phyloP scores from a whole-genome alignment of 2,113 vertebrate species.

The Butorides virescens region DNA sequence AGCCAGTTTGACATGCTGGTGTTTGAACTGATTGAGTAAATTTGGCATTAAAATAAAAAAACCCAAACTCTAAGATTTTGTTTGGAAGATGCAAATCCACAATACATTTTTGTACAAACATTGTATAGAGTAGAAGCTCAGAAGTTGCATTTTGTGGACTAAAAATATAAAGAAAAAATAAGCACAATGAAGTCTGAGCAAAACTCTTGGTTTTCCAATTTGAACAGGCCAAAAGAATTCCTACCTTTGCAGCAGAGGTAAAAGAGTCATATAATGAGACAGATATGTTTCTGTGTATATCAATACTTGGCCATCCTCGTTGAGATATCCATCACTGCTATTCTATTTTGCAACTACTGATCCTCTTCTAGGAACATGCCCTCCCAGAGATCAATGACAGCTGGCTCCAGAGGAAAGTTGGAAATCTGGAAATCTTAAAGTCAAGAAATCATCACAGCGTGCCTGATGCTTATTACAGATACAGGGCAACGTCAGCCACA shows the following conservation, averaged over 20 bases:
- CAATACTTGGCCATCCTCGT: neutral
- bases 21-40: neutral
- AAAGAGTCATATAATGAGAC: accelerated
- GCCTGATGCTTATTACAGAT: neutral
- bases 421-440: neutral
- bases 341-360: neutral
- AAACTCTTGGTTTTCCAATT: neutral
- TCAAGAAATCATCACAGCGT: neutral
- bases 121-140: neutral
- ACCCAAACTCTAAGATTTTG: neutral
- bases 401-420: neutral
- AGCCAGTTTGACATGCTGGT: neutral
- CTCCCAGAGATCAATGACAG: neutral
- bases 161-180: neutral
- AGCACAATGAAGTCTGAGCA: neutral
- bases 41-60: neutral
- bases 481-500: neutral
- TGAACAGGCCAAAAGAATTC: neutral
- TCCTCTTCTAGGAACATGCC: neutral
- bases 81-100: neutral
- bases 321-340: neutral
- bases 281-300: neutral
- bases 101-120: neutral
- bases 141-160: neutral
- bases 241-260: neutral